Base-by-base conservation (phyloP, 2,113 vertebrate species). In the Argyrosomus japonicus region DNA sequence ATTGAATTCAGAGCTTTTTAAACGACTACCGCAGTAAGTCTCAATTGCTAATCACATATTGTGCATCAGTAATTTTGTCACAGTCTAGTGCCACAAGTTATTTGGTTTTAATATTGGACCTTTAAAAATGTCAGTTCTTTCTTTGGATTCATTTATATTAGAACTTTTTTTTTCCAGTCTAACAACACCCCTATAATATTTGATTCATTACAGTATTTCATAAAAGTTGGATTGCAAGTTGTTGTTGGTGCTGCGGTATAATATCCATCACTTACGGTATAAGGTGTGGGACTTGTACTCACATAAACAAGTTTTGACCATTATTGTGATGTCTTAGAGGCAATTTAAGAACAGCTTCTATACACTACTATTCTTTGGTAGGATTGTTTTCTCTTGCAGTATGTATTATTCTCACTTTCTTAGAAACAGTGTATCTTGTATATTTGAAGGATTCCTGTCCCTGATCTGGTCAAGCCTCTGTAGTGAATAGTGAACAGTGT, bases 1-100 rank as follows among this genome's bases (percentile, higher is more conserved):
- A 69, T 81, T 79, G 57, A 57, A 77, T 76, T 65, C 48, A 53
- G 47, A 47, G 27, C 21, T 57, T 8, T 72, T 75, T 36, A 68
- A 81, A 83, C 43, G 4, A 45, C 69, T 65, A 19, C 47, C 2
- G 5, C 43, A 62, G 17, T 48, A 47, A 53, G 68, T 58, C 60
- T 78, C 32, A 32, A 57, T 69, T 75, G 65, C 63, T 48, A 78
- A 77, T 76, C 53, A 6, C 32, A 69, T 58, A 54, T 23, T 68
- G 45, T 27, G 43, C 17, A 36, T 79, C 48, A 60, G 69, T 60
- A 86, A 75, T 60, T 57, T 50, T 70, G 5, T 68, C 61, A 27
- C 68, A 45, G 36, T 77, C 25, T 23, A 71, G 27, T n/a, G 73
- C 62, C 6, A n/a, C 50, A 25, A 60, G 50, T 40, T 68, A 43